Base-by-base conservation (phyloP, 2,888 invertebrate genomes). In the Hofmannophila pseudospretella region DNA sequence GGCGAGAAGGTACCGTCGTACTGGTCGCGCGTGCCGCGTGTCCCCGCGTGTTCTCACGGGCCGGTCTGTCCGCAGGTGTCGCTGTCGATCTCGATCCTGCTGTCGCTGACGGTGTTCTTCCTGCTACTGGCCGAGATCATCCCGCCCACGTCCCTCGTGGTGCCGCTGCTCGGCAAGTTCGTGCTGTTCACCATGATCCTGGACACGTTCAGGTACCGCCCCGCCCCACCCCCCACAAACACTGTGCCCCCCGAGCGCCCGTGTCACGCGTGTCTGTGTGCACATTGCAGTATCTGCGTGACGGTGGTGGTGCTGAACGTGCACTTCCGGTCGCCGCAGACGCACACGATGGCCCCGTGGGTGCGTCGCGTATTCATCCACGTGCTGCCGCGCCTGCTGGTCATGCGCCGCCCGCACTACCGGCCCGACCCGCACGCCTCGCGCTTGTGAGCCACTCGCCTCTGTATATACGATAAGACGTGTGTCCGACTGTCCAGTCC, bases 271-370 rank as follows among this genome's bases (percentile, higher is more conserved):
- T 3, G 8, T 1, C 7, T 9, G 16, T 19, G 13, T 19, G 23
- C 16, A 11, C 14, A 23, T 32, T 23, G 11, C 89, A 94, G 94
- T 84, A 96, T 97, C 85, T 95, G 96, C 88, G 94, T 96, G 70
- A 96, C 97, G 45, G 98, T 99, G 65, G 94, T 98, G 70, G 97
- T 98, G 62, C 90, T 98, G 65, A 98, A 98, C 88, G 96, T 98
- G 61, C 98, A 98, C 90, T 98, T 98, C 89, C 95, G 99, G 41
- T 97, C 97, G 53, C 97, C 98, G 49, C 96, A 97, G 81, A 99
- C 98, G 49, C 98, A 98, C 89, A 94, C 95, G 54, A 98, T 99
- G 98, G 95, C 97, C 47, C 96, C 94, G 36, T 98, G 98, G 98
- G 96, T 98, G 63, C 93, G 96, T 51, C 91, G 95, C 53, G 94